Evolutionary conservation across 2,888 invertebrate species (phyloP), one percentile per base, ranked within the genome.

Genomic region (Troides helena): DNA sequence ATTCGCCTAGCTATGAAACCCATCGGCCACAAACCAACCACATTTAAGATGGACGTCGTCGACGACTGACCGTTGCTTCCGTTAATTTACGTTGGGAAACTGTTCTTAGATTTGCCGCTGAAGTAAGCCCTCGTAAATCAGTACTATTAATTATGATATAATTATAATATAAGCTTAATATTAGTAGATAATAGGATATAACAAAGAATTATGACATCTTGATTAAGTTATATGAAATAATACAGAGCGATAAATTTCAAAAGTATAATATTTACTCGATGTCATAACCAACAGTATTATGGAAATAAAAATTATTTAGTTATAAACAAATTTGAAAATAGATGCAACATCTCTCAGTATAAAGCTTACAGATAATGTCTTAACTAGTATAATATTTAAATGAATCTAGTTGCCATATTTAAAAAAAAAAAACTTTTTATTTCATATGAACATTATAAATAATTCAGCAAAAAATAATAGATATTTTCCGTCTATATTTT

Each of bases 1-100:
- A 85, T 84, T 58, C 84, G 91, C 18, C 85, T 92, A 62, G 87
- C 92, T 17, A 90, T 92, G 87, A 89, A 89, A 77, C 86, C 87
- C 23, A 86, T 90, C 74, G 86, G 87, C 70, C 84, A 79, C 65
- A 88, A 86, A 71, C 84, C 85, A 23, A 86, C 83, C 56, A 76
- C 84, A 60, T 91, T 90, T 82, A 90, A 84, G 74, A 90, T 91
- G 86, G 89, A 86, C 72, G 90, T 89, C 69, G 82, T 89, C 65
- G 85, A 86, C 62, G 89, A 92, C 81, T 88, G 85, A 90, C 80
- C 77, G 79, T 74, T 73, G 68, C 56, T 71, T 63, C 59, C 62
- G 60, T 66, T 43, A 18, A 14, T 30, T 43, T 57, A n/a, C 56
- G n/a, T 7, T 56, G 23, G 62, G 53, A 62, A 10, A 18, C 23